phyloP scores from a whole-genome alignment of 2,113 vertebrate genomes.

The Atractosteus spatula region DNA sequence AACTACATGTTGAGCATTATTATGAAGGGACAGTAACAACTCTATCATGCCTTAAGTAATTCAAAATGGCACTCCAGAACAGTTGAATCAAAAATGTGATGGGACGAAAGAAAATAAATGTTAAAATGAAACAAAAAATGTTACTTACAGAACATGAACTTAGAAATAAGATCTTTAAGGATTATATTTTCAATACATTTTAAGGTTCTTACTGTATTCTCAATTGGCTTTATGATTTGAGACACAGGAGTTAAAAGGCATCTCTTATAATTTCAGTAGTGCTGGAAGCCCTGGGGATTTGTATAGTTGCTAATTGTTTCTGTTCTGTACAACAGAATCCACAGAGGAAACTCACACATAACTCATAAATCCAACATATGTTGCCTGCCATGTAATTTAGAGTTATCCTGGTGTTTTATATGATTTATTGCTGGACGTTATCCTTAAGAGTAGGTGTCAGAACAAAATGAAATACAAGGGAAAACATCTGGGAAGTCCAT shows the following conservation, averaged over 20 bases:
- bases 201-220: constrained; percentile 29
- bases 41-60: too few relatives aligned
- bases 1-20: too few relatives aligned
- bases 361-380: constrained; percentile 60
- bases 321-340: constrained; percentile 28
- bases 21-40: too few relatives aligned
- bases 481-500: constrained; percentile 64
- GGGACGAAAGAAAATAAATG: constrained; percentile 35
- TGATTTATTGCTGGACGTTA: constrained; percentile 66
- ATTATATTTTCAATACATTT: too few relatives aligned
- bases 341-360: constrained; percentile 47
- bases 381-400: constrained; percentile 45
- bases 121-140: constrained; percentile 61
- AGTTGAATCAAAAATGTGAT: constrained; percentile 38
- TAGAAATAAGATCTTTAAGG: too few relatives aligned
- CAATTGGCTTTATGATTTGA: constrained; percentile 49
- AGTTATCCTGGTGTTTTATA: constrained; percentile 34
- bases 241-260: constrained; percentile 56
- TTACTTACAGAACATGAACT: constrained; percentile 62
- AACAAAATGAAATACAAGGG: constrained; percentile 54
- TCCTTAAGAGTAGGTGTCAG: constrained; percentile 60
- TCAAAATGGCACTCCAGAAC: constrained; percentile 26
- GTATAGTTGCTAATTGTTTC: constrained; percentile 65
- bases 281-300: constrained; percentile 48
- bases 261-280: constrained; percentile 54